Base-by-base conservation (phyloP, 2,888 invertebrate species). In the Coenonympha glycerion region DNA sequence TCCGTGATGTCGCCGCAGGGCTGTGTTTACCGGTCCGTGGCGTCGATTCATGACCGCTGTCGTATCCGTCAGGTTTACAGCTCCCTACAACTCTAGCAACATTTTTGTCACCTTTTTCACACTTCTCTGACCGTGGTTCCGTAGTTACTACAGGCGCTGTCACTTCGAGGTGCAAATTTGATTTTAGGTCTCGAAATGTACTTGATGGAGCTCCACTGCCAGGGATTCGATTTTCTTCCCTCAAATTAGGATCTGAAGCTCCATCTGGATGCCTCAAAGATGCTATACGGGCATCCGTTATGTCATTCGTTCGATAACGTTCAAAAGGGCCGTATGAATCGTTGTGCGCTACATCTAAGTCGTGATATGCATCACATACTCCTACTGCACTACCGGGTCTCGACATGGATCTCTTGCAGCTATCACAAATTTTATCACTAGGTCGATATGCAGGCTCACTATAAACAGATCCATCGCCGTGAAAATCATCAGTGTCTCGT, bases 191-290 rank as follows among this genome's bases (percentile, higher is more conserved):
- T 51, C 88, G 86, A 73, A 91, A 91, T n/a, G 88, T 88, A 53
- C 75, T 86, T 5, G 89, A 89, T n/a, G 90, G 89, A 6, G 90
- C 90, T 3, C 91, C 91, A 55, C 89, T 91, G 9, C 91, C 91
- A 1, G 91, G 90, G 59, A 90, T 74, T 65, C 90, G 87, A 62
- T 88, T 89, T 75, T 91, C 91, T 73, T 92, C 93, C 49, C 91
- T 89, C 64, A 97, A 88, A 84, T 96, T 95, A 13, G 96, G 96
- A 88, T 97, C 96, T 18, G 96, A 97, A 44, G 97, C 96, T 39
- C 96, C 96, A 67, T 97, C 97, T 3, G 96, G 96, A 83, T 95
- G 95, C 57, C 95, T 89, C 46, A 96, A 76, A 53, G 92, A 92
- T 26, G 94, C 93, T 68, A 91, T 90, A 59, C 91, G 88, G 9